Conservation (phyloP, 2,113 vertebrate species). For the Pygoscelis adeliae region DNA sequence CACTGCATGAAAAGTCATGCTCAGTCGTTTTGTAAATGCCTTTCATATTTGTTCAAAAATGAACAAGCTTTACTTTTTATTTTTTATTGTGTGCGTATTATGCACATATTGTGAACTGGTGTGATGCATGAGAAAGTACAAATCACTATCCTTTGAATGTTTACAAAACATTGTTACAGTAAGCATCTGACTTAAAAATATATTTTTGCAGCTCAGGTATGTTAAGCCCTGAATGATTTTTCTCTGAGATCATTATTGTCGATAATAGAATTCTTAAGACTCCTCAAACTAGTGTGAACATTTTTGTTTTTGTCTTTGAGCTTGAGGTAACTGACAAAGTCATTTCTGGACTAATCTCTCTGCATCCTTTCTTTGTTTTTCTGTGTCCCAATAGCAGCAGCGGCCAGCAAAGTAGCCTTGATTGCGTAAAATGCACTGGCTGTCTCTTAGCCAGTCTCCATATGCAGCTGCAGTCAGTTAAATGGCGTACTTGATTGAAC, state of each 20-base stretch:
- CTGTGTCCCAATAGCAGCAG: neutral
- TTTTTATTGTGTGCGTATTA: neutral
- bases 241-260: neutral
- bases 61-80: rapidly evolving
- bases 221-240: neutral
- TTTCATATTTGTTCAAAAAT: neutral
- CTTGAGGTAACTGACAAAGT: neutral
- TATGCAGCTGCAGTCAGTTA: neutral
- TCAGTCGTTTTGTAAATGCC: neutral
- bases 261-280: neutral
- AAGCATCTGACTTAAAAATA: neutral
- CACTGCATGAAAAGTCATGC: neutral
- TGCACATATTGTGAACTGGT: neutral
- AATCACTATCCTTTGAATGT: neutral
- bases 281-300: neutral
- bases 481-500: neutral
- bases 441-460: neutral
- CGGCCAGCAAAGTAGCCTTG: neutral
- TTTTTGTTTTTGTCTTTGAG: neutral
- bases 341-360: neutral
- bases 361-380: neutral
- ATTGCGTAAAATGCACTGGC: neutral
- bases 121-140: neutral
- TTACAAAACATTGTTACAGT: neutral
- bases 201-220: neutral